A percentile compares a stretch with the other conserved stretches of the same genome.
Conservation (phyloP, 2,888 invertebrate genomes). For the Isotomurus palustris region DNA sequence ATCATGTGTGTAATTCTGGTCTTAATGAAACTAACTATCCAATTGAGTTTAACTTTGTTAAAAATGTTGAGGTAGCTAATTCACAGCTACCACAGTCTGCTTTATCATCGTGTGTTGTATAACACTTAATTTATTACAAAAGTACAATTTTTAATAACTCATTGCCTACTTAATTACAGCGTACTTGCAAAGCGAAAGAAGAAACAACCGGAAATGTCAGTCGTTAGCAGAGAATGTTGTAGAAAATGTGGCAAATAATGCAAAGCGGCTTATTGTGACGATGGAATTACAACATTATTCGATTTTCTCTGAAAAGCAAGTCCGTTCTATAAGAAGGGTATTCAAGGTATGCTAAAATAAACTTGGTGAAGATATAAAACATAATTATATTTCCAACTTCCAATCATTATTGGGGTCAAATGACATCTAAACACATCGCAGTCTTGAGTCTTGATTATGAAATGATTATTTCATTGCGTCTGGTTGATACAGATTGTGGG, state of each 20-base stretch:
- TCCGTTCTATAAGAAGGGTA: constrained; percentile 10
- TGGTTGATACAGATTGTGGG: constrained; percentile 24
- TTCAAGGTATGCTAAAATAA: too few species aligned
- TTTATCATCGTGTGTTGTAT: too few species aligned
- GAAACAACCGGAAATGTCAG: constrained; percentile 6
- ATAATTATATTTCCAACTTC: too few species aligned
- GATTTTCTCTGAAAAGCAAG: constrained; percentile 5
- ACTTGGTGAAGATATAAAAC: too few species aligned
- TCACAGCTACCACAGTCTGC: too few species aligned
- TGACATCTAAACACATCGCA: too few species aligned
- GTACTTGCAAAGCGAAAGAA: neutral
- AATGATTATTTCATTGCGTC: neutral
- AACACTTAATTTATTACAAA: constrained; percentile 3
- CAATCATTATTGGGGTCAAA: too few species aligned
- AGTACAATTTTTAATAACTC: neutral
- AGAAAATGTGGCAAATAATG: neutral
- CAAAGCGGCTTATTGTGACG: constrained; percentile 8
- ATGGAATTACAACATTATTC: constrained; percentile 8
- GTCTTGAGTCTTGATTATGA: neutral
- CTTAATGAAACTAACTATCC: too few species aligned
- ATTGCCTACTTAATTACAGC: constrained; percentile 5
- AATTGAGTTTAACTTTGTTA: too few species aligned
- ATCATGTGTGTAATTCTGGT: too few species aligned
- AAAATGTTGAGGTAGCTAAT: too few species aligned
- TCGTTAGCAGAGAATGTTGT: too few species aligned